Evolutionary conservation across 2,797 vertebrate genomes (phyloP).

Genomic region (Pipistrellus pygmaeus): DNA sequence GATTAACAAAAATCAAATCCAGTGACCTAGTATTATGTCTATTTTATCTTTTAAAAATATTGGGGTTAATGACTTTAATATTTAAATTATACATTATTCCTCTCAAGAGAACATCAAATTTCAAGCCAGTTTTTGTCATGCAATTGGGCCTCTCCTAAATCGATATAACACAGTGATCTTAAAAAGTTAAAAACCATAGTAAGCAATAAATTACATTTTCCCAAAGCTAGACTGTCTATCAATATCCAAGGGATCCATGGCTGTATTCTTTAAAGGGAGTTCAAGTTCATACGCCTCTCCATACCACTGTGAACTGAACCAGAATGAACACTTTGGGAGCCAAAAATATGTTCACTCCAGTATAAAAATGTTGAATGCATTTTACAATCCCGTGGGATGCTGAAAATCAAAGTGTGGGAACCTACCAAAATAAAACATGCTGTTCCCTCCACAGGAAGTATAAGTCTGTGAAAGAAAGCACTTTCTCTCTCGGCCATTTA

Average conservation of each 20-base stretch:
- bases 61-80: conserved; percentile 75
- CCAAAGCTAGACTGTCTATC: conserved; percentile 49
- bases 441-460: conserved; percentile 7
- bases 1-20: conserved; percentile 18
- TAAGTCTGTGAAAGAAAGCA: background rate
- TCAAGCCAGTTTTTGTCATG: conserved; percentile 78
- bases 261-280: conserved; percentile 67
- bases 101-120: conserved; percentile 76
- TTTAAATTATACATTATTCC: conserved; percentile 80
- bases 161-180: conserved; percentile 59
- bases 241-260: conserved; percentile 42
- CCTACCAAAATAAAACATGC: conserved; percentile 30
- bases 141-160: conserved; percentile 62
- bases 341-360: conserved; percentile 70
- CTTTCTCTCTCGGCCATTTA: background rate
- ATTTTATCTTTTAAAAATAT: conserved; percentile 83
- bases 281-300: conserved; percentile 66
- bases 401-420: conserved; percentile 74
- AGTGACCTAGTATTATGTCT: conserved; percentile 70
- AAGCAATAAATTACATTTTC: conserved; percentile 47
- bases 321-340: conserved; percentile 73
- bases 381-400: conserved; percentile 68
- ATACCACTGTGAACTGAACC: conserved; percentile 59
- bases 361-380: conserved; percentile 71
- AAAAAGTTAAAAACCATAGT: conserved; percentile 57